A percentile compares a stretch with the other conserved stretches of the same genome.
phyloP scores from a whole-genome alignment of 1,140 invertebrate genomes.

The Drosophila persimilis region DNA sequence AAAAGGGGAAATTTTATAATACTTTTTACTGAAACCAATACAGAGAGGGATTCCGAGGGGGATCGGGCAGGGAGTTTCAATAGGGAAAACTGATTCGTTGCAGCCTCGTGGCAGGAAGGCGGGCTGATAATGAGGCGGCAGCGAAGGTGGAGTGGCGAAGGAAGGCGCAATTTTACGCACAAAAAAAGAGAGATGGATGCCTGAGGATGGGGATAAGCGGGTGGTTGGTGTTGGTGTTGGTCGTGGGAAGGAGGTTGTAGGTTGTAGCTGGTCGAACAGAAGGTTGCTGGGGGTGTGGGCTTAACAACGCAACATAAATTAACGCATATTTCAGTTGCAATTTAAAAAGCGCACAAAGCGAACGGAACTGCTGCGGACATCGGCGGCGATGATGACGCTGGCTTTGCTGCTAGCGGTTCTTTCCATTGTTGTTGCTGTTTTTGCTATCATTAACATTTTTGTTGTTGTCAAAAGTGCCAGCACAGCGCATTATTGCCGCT shows the following conservation, averaged over 20 bases:
- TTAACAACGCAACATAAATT: constrained; percentile 81
- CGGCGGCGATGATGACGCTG: constrained; percentile 34
- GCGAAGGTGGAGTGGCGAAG: constrained; percentile 1
- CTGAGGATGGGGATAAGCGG: neutral
- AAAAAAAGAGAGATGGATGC: constrained; percentile 37
- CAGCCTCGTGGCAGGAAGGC: constrained; percentile 22
- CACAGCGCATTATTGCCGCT: constrained; percentile 49
- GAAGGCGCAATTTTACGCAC: constrained; percentile 55
- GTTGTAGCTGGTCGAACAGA: neutral
- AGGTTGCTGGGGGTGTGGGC: constrained; percentile 30
- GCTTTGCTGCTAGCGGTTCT: constrained; percentile 47
- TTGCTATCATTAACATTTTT: constrained; percentile 67
- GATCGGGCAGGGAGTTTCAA: constrained; percentile 9
- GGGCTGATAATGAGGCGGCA: constrained; percentile 47
- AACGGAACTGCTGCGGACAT: constrained; percentile 51
- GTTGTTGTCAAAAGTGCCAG: constrained; percentile 70
- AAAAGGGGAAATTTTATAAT: constrained; percentile 4
- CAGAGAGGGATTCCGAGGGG: constrained; percentile 1
- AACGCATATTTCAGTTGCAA: constrained; percentile 79
- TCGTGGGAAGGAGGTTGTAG: neutral
- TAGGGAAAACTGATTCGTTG: constrained; percentile 46
- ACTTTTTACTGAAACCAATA: constrained; percentile 13
- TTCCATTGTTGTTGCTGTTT: constrained; percentile 58
- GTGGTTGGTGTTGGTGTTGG: neutral
- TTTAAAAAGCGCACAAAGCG: constrained; percentile 74